A percentile compares a stretch with the other conserved stretches of the same genome.
These are phyloP conservation scores for Phataginus tricuspis DNA, from an alignment of 2,797 vertebrate species.

Conservation along the genomic window DNA sequence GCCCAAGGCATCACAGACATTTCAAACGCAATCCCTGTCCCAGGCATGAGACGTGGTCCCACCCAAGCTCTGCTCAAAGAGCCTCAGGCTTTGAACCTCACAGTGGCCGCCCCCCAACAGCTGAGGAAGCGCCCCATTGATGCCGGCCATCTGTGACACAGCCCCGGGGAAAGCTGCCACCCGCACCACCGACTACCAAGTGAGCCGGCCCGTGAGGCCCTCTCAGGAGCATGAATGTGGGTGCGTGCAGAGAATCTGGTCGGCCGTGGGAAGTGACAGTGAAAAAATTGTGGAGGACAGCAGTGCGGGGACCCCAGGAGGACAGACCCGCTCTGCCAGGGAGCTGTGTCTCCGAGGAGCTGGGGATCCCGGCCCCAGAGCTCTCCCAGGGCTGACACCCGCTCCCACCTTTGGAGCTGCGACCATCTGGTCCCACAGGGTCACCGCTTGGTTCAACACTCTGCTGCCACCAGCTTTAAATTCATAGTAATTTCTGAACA, in stretches of 20 bases:
- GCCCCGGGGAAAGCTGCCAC: not conserved
- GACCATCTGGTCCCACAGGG: no score
- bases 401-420: no score
- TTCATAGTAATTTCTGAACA: not conserved
- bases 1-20: not conserved
- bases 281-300: not conserved
- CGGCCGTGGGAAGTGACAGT: not conserved
- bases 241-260: not conserved
- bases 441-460: fast-evolving
- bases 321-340: fast-evolving
- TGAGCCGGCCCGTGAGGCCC: not conserved
- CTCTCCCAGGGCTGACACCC: fast-evolving
- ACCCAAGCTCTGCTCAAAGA: not conserved
- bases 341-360: fast-evolving
- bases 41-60: fast-evolving
- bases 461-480: not conserved
- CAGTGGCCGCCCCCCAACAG: fast-evolving
- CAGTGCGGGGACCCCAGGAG: fast-evolving
- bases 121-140: not conserved
- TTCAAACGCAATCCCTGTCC: not conserved
- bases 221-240: not conserved
- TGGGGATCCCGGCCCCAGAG: not conserved
- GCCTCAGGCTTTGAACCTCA: not conserved
- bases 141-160: fast-evolving
- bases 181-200: not conserved